Base-by-base conservation (phyloP, 2,797 vertebrate species). In the Dromococcyx pavoninus region DNA sequence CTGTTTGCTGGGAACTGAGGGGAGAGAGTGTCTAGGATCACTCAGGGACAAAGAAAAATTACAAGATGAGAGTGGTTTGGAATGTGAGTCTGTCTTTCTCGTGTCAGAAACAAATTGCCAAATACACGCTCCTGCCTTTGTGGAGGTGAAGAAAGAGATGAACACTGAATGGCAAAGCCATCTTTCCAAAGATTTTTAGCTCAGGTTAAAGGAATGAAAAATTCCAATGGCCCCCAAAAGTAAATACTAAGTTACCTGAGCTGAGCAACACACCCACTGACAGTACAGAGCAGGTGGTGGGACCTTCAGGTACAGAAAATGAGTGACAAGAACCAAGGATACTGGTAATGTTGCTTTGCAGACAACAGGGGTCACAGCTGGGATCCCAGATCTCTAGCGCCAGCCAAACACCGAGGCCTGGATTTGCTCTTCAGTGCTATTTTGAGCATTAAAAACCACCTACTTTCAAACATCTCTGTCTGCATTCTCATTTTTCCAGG, bases 401-500 rank as follows among this genome's bases (percentile, higher is more conserved):
- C 11, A 91, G 64, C 86, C 89, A 79, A 89, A 58, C 32, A 16
- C 21, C 32, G 35, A 77, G 58, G 62, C 60, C 58, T 88, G 70
- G 3, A 30, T 86, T 94, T 95, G 35, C 75, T 94, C 86, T 69
- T 91, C 93, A 62, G 80, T 80, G 77, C 65, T 95, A 73, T 93
- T 93, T 77, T 85, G 93, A 80, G 74, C 46, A 71, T 83, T 67
- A 87, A 76, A 83, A 30, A 0, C 1, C 28, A 90, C 37, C 88
- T 84, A 93, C 72, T 46, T 94, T 91, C 88, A 90, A 90, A 80
- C 71, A 93, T 86, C 62, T 17, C 65, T 93, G 92, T 88, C 80
- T 95, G 82, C 48, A 79, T 87, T 92, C 76, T 90, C 81, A 73
- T 96, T 93, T 95, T 96, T 96, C 70, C 89, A 89, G 86, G 91